phyloP scores from a whole-genome alignment of 2,888 invertebrate species.

The Drosophila cracens region DNA sequence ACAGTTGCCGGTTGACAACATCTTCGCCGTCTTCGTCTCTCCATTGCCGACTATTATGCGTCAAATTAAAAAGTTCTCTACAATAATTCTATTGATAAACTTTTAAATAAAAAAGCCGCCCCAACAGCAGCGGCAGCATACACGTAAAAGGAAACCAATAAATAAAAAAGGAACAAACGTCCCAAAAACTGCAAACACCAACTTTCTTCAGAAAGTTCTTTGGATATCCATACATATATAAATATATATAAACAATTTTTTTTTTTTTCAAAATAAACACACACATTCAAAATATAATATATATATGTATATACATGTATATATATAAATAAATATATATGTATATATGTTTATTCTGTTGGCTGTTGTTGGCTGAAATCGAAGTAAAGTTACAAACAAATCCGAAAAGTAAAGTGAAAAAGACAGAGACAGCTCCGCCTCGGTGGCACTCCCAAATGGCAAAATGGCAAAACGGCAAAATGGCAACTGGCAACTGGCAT shows the following conservation, averaged over 20 bases:
- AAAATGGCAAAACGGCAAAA: constrained; percentile 16
- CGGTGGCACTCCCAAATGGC: constrained; percentile 33
- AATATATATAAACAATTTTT: constrained; percentile 27
- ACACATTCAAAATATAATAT: constrained; percentile 22
- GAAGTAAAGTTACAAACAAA: constrained; percentile 74
- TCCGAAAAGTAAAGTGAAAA: constrained; percentile 57
- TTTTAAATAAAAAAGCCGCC: constrained; percentile 53
- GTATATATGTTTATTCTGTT: constrained; percentile 8
- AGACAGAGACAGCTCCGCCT: constrained; percentile 47
- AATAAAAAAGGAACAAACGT: background rate
- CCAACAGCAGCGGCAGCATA: constrained; percentile 3
- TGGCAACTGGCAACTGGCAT: constrained; percentile 37
- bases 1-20: constrained; percentile 7
- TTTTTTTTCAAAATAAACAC: constrained; percentile 47
- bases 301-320: background rate
- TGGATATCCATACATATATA: constrained; percentile 9
- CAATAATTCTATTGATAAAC: constrained; percentile 81
- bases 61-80: constrained; percentile 80
- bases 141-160: constrained; percentile 3
- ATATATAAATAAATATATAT: background rate
- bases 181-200: constrained; percentile 16
- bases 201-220: constrained; percentile 29
- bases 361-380: constrained; percentile 57
- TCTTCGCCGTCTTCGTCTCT: no score
- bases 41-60: constrained; percentile 63